Conservation (phyloP, 2,797 vertebrate species). For the Pampus argenteus region DNA sequence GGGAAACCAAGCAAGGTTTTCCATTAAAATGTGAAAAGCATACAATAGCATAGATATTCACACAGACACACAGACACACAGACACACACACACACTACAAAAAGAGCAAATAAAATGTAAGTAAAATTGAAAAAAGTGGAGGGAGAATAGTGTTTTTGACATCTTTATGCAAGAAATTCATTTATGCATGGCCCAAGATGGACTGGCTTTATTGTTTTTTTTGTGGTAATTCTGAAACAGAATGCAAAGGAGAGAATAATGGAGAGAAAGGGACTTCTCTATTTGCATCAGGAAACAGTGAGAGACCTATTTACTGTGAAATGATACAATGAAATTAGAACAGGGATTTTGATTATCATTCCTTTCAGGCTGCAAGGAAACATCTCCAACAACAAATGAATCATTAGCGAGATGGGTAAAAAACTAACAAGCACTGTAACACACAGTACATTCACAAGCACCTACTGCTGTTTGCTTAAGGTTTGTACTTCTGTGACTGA, state of each 20-base stretch:
- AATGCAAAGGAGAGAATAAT: slow-evolving; percentile 26
- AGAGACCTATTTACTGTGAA: slow-evolving; percentile 43
- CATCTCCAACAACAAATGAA: slow-evolving; percentile 66
- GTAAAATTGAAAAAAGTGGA: slow-evolving; percentile 51
- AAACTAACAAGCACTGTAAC: slow-evolving; percentile 61
- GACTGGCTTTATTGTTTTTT: slow-evolving; percentile 47
- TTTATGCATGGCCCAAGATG: slow-evolving; percentile 52
- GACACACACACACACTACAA: slow-evolving; percentile 36
- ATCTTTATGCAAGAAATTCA: slow-evolving; percentile 63
- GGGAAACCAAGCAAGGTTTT: slow-evolving; percentile 70
- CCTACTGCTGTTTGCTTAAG: slow-evolving; percentile 31
- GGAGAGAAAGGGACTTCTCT: slow-evolving; percentile 11
- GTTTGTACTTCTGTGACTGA: slow-evolving; percentile 18
- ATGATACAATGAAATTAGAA: slow-evolving; percentile 60
- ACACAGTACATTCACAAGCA: slow-evolving; percentile 34
- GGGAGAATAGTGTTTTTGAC: slow-evolving; percentile 50
- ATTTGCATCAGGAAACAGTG: slow-evolving; percentile 44
- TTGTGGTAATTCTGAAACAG: slow-evolving; percentile 48
- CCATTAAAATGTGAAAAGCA: slow-evolving; percentile 69
- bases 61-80: slow-evolving; percentile 21
- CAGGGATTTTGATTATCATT: slow-evolving; percentile 53
- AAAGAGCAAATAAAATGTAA: slow-evolving; percentile 43
- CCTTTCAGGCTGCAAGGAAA: slow-evolving; percentile 53
- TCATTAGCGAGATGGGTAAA: slow-evolving; percentile 63
- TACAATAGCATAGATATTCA: slow-evolving; percentile 49